Evolutionary conservation across 2,888 invertebrate species (phyloP).

Genomic region (Leptarthrus brevirostris): DNA sequence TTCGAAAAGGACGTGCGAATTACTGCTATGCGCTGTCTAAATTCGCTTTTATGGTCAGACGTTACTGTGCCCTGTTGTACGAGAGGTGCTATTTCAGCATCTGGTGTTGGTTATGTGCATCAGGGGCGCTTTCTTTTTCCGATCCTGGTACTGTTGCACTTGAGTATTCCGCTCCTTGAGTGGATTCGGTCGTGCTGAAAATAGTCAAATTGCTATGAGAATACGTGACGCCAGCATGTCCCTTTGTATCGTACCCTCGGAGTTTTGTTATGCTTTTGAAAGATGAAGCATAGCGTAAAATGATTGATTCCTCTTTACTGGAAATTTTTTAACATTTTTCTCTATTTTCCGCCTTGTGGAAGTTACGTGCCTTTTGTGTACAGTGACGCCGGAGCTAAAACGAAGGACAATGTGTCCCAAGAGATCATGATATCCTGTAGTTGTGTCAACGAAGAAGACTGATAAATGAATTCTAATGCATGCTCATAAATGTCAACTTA

Average conservation of each 20-base stretch:
- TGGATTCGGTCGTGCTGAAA: slow-evolving; percentile 50
- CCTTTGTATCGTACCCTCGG: slow-evolving; percentile 31
- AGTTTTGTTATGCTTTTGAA: slow-evolving; percentile 40
- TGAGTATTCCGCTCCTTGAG: slow-evolving; percentile 38
- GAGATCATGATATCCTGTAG: too few species aligned
- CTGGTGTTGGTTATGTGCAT: slow-evolving; percentile 35
- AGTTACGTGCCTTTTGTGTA: not conserved
- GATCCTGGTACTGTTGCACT: slow-evolving; percentile 28
- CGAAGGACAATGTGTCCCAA: too few species aligned
- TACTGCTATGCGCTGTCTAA: slow-evolving; percentile 51
- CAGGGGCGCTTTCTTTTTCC: slow-evolving; percentile 36
- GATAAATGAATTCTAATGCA: too few species aligned
- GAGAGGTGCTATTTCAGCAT: not conserved
- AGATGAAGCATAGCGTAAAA: slow-evolving; percentile 28
- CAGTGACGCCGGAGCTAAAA: too few species aligned
- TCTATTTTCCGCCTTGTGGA: not conserved
- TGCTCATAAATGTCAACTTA: too few species aligned
- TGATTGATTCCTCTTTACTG: slow-evolving; percentile 39
- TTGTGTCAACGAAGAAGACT: too few species aligned
- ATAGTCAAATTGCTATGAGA: slow-evolving; percentile 46
- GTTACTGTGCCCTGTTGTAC: not conserved
- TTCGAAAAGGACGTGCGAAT: slow-evolving; percentile 52
- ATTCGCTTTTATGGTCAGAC: slow-evolving; percentile 51
- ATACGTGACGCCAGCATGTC: slow-evolving; percentile 43
- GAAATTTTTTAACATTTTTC: slow-evolving; percentile 7